Evolutionary conservation across 2,797 vertebrate genomes (phyloP), one percentile per base, ranked within the genome.

Genomic region (Sebastolobus alascanus): DNA sequence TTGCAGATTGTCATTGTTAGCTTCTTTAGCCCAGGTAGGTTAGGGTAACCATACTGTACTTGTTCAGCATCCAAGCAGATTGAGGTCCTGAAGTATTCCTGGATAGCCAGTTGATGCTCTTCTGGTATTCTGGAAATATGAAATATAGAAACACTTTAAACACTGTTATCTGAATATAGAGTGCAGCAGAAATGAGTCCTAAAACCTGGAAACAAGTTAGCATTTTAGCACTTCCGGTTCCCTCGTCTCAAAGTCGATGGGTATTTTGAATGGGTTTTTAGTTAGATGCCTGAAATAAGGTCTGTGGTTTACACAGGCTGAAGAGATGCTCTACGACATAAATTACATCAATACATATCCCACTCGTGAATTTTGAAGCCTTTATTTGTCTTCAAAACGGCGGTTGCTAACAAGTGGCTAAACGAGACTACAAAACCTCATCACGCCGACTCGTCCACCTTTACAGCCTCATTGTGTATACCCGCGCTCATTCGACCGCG

Each of bases 11-110:
- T 73, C 6, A 89, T 79, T 0, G 93, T 96, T 11, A 99, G 94
- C 87, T 98, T 98, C 93, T 96, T 98, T 14, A 99, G 95, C 0
- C 97, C 96, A 2, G 97, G 97, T 1, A 99, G 97, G 75, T 84
- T 96, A 66, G 91, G 91, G 73, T 96, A 97, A 6, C 98, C 97
- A 0, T 92, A 96, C 78, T 97, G 97, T 31, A 96, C 93, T 4
- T 96, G 96, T 73, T 99, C 98, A 18, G 94, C 95, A 79, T 99
- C 98, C 63, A 93, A 94, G 79, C 84, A 66, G 8, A 99, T 91
- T 33, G 97, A 96, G 55, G 93, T 95, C 83, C 92, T 94, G 87
- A 99, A 92, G 84, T 99, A 99, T 18, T 99, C 97, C 69, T 97
- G 97, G 61, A 99, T 97, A 40, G 96, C 96, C 83, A 96, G 94